Percentiles rank a stretch among this genome's conserved stretches.
These are phyloP conservation scores for Eubucco bourcierii DNA, from an alignment of 2,113 vertebrate species.

Conservation along the genomic window DNA sequence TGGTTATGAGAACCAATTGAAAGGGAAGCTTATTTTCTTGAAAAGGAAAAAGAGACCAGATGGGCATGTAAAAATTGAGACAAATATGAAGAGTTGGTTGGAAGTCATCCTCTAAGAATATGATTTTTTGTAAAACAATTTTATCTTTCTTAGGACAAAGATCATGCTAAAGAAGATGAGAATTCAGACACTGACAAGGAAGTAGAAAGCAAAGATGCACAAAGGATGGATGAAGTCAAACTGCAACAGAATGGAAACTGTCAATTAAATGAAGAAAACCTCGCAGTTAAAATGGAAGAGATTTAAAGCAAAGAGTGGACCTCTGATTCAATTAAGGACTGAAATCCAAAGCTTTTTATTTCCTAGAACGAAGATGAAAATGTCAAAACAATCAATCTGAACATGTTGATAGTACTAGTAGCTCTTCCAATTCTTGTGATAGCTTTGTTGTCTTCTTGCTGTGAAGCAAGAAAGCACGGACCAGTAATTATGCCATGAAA, in stretches of 20 bases:
- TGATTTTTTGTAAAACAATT: not conserved
- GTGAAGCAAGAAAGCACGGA: conserved; percentile 53
- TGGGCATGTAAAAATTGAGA: not conserved
- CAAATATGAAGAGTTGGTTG: not conserved
- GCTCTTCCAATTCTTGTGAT: conserved; percentile 54
- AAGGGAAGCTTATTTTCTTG: not conserved
- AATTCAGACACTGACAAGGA: conserved; percentile 77
- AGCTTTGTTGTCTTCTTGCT: conserved; percentile 67
- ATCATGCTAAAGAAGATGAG: conserved; percentile 71
- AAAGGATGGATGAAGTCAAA: conserved; percentile 73
- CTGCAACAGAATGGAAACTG: conserved; percentile 89
- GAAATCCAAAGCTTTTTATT: conserved; percentile 71
- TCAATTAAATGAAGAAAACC: conserved; percentile 77
- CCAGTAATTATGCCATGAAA: conserved; percentile 48
- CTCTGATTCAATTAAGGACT: conserved; percentile 22
- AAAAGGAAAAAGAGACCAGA: not conserved
- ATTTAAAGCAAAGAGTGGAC: conserved; percentile 54
- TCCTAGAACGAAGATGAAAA: conserved; percentile 65
- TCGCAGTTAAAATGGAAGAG: conserved; percentile 70
- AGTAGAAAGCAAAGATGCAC: conserved; percentile 63
- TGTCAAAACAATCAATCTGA: conserved; percentile 59
- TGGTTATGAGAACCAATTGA: not conserved
- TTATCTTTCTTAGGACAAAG: conserved; percentile 74
- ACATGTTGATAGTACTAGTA: conserved; percentile 22
- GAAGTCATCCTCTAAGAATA: not conserved